Evolutionary conservation across 2,113 vertebrate genomes (phyloP), one percentile per base, ranked within the genome.

Genomic region (Macquaria ambigua): DNA sequence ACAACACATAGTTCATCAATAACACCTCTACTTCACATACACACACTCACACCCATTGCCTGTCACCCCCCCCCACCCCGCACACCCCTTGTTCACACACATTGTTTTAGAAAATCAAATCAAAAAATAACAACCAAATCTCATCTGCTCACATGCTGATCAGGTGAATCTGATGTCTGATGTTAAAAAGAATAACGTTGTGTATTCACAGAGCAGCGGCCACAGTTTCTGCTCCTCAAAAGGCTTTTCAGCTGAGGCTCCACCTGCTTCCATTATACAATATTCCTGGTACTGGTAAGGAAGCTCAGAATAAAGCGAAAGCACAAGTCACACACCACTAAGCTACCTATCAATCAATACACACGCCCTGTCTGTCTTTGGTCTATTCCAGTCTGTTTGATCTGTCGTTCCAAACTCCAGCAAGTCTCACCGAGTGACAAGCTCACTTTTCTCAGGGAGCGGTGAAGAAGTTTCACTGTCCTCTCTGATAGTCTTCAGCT

Each of bases 381-480:
- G 86, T 86, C 86, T 90, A 88, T 88, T 87, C 86, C 81, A 82
- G 66, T 86, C 74, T 68, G 81, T 88, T 90, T 90, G 90, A 93
- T 91, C 82, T 86, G 89, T 82, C 74, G 20, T 41, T 88, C 74
- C 41, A 63, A 85, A 80, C 82, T 71, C 53, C 64, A 15, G 75
- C 48, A 12, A 79, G 71, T 79, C 43, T 70, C 82, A 31, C 70
- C 23, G 52, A 79, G 76, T 87, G 89, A 85, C 92, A 84, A 52
- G 70, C 58, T 92, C 87, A 53, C 84, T 74, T 82, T 77, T 63
- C 87, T 70, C 58, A 4, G 66, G 55, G 56, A 84, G 34, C 12
- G 1, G 55, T 25, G 64, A 50, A 61, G 8, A 93, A 85, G 63
- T 70, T 72, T 79, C 82, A 79, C 70, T 58, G 86, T 85, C 90